Evolutionary conservation across 2,797 vertebrate species (phyloP).

Genomic region (Melanotaenia parkinsoni): DNA sequence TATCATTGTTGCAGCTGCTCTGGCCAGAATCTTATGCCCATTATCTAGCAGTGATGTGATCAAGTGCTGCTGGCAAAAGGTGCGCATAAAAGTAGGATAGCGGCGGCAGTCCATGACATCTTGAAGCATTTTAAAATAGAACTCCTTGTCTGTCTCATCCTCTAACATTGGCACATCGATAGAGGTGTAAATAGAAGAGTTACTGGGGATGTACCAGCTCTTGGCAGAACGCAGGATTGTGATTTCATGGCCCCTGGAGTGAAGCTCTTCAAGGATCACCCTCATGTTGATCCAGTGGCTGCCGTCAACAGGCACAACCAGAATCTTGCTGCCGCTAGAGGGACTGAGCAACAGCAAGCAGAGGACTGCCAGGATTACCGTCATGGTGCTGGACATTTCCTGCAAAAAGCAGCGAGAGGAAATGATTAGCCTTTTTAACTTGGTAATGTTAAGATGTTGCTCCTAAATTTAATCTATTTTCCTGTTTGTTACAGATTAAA

Average conservation of each 20-base stretch:
- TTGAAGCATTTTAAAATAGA: constrained; percentile 36
- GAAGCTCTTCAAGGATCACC: constrained; percentile 68
- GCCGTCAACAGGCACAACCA: constrained; percentile 72
- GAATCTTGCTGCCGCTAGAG: constrained; percentile 62
- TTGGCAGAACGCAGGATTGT: constrained; percentile 65
- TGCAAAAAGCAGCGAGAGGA: constrained; percentile 27
- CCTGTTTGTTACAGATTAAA: neutral
- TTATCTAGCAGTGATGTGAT: constrained; percentile 28
- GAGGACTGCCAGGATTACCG: constrained; percentile 29
- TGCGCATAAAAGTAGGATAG: constrained; percentile 31
- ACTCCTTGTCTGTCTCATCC: constrained; percentile 30
- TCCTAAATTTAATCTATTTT: neutral
- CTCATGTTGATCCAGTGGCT: constrained; percentile 83
- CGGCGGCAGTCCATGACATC: constrained; percentile 48
- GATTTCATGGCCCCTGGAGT: constrained; percentile 72
- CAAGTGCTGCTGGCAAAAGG: constrained; percentile 53
- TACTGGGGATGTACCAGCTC: constrained; percentile 72
- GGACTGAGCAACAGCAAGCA: constrained; percentile 33
- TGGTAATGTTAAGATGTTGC: neutral
- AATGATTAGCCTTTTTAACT: neutral
- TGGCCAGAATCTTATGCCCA: constrained; percentile 32
- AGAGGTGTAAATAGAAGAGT: constrained; percentile 58
- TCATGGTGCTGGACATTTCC: constrained; percentile 40
- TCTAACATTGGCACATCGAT: constrained; percentile 49
- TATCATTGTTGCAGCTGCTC: constrained; percentile 37